Conservation (phyloP, 92 coral and sea anemone genomes). For the Porites cylindrica region DNA sequence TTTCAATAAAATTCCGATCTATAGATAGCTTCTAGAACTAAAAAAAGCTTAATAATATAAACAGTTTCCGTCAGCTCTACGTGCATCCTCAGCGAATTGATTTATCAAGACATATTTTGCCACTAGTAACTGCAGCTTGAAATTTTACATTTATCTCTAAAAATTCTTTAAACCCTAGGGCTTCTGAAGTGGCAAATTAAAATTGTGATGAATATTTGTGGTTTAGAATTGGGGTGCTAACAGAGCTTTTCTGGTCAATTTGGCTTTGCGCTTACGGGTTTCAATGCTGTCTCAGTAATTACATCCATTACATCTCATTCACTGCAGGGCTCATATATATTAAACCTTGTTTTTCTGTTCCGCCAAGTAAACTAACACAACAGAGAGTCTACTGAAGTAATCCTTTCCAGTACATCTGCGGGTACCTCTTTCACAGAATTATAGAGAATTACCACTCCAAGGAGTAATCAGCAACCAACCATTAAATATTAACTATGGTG, state of each 20-base stretch:
- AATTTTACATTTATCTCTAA: neutral
- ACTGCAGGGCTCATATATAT: neutral
- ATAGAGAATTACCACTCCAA: neutral
- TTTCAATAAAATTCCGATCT: neutral
- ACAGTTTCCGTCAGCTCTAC: neutral
- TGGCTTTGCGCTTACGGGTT: neutral
- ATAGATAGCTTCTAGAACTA: neutral
- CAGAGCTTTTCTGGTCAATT: neutral
- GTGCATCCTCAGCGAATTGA: neutral
- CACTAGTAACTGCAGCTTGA: neutral
- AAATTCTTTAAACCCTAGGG: neutral
- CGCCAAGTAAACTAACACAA: neutral
- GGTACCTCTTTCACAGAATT: neutral
- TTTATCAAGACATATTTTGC: no score
- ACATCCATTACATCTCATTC: neutral
- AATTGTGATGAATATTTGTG: slow-evolving; percentile 3
- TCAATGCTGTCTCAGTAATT: neutral
- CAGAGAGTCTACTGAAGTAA: neutral
- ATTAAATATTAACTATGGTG: slow-evolving; percentile 33
- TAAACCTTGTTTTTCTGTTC: neutral
- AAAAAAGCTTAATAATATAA: neutral
- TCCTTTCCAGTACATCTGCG: neutral
- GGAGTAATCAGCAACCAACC: slow-evolving; percentile 10
- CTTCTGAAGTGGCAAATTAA: neutral
- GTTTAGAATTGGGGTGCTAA: neutral